Evolutionary conservation across 1,140 invertebrate genomes (phyloP), one percentile per base, ranked within the genome.

Genomic region (Potamilus streckersoni): DNA sequence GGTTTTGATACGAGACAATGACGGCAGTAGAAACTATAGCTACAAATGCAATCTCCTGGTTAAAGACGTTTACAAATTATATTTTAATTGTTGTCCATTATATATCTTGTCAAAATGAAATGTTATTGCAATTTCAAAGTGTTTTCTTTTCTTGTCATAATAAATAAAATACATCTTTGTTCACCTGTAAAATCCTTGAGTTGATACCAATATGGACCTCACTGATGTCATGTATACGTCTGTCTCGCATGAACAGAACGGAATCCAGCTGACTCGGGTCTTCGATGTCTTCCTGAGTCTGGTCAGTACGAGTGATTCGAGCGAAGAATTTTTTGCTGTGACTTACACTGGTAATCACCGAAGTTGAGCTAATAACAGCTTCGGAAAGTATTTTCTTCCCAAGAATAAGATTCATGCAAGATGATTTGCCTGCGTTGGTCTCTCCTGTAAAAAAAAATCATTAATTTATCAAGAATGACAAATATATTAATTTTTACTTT

Each of bases 401-500:
- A 19, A 86, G 68, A 1, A 85, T 49, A 11, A 86, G 71, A 64
- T 86, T 86, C 15, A 86, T 65, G 5, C 85, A 79, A 6, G 75
- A 82, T 20, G 83, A 84, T 69, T 86, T 86, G 5, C 85, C 85
- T 0, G 81, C 80, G 31, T 70, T 77, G 8, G 85, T 84, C 73
- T 85, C 83, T 19, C 85, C 85, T 86, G 71, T 16, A 61, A 59
- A 74, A 59, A 71, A 11, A 58, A 2, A 2, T 11, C 16, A 63
- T 64, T 58, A 3, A 17, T 27, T 20, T 20, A 27, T 38, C 38
- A 38, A 38, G 38, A 38, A 38, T 8, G 38, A 8, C 38, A 38
- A 38, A 38, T 8, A 38, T 38, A 38, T 38, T 38, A 1, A 38
- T 38, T 38, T 38, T 38, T 6, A 6, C 38, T 38, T 38, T 38